These are phyloP conservation scores for Pseudoatta argentina DNA, from an alignment of 1,140 invertebrate species.

Conservation along the genomic window DNA sequence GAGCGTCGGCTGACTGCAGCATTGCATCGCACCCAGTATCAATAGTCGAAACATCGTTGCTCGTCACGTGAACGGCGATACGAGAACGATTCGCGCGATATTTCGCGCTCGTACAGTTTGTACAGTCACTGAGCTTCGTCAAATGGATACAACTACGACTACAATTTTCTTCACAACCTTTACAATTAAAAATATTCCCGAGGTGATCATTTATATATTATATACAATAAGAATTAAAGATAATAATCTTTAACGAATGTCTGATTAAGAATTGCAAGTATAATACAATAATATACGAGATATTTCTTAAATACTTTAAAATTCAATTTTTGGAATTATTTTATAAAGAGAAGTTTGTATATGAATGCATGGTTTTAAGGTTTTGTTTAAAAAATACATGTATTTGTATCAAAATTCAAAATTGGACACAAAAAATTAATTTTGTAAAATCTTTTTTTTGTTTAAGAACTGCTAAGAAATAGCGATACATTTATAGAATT, in stretches of 20 bases:
- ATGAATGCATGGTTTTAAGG: not conserved
- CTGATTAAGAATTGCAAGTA: not conserved
- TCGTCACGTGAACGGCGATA: conserved; percentile 48
- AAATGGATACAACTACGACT: not conserved
- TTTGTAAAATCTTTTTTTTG: not conserved
- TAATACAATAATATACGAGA: not conserved
- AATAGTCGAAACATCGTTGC: conserved; percentile 53
- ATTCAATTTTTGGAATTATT: not conserved
- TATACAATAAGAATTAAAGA: not conserved
- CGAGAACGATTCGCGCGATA: conserved; percentile 48
- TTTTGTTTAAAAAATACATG: not conserved
- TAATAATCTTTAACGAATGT: not conserved
- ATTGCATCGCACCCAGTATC: conserved; percentile 44
- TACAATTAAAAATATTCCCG: not conserved
- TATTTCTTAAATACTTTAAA: not conserved
- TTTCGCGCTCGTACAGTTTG: conserved; percentile 45
- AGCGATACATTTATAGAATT: not conserved
- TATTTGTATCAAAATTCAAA: not conserved
- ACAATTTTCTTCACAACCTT: not conserved
- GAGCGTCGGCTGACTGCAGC: conserved; percentile 38
- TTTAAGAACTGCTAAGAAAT: not conserved
- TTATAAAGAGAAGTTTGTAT: not conserved
- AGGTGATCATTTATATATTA: not conserved
- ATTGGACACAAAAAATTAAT: not conserved
- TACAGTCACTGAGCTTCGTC: conserved; percentile 13